A percentile compares a stretch with the other conserved stretches of the same genome.
These are phyloP conservation scores for Idaea dimidiata DNA, from an alignment of 2,888 invertebrate genomes.

Conservation along the genomic window DNA sequence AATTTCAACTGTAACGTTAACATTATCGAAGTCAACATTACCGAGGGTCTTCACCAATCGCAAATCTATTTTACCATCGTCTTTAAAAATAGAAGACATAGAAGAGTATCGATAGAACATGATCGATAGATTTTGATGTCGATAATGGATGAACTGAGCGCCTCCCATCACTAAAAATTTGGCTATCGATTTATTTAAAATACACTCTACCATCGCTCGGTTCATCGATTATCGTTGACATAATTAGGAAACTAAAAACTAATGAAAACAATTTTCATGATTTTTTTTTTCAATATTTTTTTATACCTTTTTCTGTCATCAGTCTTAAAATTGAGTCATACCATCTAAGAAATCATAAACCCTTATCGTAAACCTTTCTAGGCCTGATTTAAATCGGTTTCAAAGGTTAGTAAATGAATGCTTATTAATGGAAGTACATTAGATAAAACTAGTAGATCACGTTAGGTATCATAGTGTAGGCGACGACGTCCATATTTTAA, in stretches of 20 bases:
- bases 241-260: constrained; percentile 41
- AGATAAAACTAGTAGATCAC: constrained; percentile 40
- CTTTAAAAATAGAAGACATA: constrained; percentile 65
- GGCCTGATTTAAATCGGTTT: constrained; percentile 67
- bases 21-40: constrained; percentile 63
- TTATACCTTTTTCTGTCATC: constrained; percentile 71
- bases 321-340: constrained; percentile 82
- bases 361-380: constrained; percentile 70
- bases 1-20: constrained; percentile 67
- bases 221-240: constrained; percentile 40
- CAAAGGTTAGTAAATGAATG: constrained; percentile 31
- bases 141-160: constrained; percentile 45
- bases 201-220: constrained; percentile 44
- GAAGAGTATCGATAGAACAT: constrained; percentile 64
- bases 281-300: constrained; percentile 47
- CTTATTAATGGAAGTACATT: constrained; percentile 45
- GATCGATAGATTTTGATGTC: constrained; percentile 43
- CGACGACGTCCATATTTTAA: constrained; percentile 47
- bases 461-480: constrained; percentile 43
- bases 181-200: constrained; percentile 57
- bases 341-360: constrained; percentile 77
- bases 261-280: constrained; percentile 58
- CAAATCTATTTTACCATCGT: constrained; percentile 60
- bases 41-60: constrained; percentile 50
- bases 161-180: constrained; percentile 48